A percentile compares a stretch with the other conserved stretches of the same genome.
Conservation (phyloP, 2,113 vertebrate genomes). For the Athene noctua region DNA sequence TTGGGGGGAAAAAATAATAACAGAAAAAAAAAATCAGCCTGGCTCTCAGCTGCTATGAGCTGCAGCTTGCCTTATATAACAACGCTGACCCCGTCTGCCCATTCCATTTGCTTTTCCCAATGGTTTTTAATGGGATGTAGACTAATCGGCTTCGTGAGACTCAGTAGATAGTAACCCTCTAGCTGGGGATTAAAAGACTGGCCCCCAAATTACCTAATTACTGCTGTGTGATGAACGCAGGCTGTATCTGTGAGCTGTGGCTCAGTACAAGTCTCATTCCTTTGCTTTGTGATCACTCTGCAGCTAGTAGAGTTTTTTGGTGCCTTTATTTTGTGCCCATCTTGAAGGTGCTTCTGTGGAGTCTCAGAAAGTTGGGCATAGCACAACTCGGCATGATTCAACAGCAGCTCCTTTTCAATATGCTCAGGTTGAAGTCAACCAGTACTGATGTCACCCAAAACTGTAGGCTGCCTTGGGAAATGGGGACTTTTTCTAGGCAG, state of each 20-base stretch:
- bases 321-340: background rate
- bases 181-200: slow-evolving; percentile 1
- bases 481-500: background rate
- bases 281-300: background rate
- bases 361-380: background rate
- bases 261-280: background rate
- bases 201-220: slow-evolving; percentile 24
- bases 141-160: background rate
- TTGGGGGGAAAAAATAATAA: slow-evolving; percentile 4
- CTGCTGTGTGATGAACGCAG: background rate
- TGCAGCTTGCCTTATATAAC: background rate
- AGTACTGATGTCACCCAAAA: background rate
- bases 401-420: background rate
- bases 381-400: background rate
- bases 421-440: background rate
- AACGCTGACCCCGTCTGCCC: background rate
- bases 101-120: slow-evolving; percentile 17
- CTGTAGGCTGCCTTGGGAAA: background rate
- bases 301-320: background rate
- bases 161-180: background rate
- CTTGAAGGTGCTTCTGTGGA: background rate
- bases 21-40: background rate
- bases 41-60: slow-evolving; percentile 3
- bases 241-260: background rate
- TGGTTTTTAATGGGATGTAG: slow-evolving; percentile 20